Percentiles rank a stretch among this genome's conserved stretches.
These are phyloP conservation scores for Patiria miniata DNA, from an alignment of 35 echinoderm and acorn worm species.

Conservation along the genomic window DNA sequence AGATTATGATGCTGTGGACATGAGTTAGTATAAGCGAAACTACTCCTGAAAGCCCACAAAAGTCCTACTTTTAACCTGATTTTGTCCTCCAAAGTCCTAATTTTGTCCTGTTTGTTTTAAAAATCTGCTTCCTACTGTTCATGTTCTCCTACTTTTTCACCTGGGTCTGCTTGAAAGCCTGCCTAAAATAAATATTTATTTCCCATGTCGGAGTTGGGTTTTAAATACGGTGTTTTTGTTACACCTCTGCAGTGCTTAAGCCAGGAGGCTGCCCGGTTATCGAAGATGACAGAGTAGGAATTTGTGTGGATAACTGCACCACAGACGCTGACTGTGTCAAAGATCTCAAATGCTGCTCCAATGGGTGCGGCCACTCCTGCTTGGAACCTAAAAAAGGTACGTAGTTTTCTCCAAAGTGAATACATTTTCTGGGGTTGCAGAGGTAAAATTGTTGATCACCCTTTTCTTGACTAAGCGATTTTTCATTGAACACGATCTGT, in stretches of 20 bases:
- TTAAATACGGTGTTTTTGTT: no score
- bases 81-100: no score
- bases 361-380: conserved; percentile 80
- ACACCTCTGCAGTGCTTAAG: conserved; percentile 20
- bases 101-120: no score
- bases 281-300: conserved; percentile 24
- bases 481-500: neutral
- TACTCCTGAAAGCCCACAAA: no score
- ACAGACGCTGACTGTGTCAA: conserved; percentile 62
- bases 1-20: no score
- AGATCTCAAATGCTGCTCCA: conserved; percentile 87
- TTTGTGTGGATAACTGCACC: conserved; percentile 61
- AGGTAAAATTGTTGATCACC: conserved; percentile 42
- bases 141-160: no score
- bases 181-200: no score
- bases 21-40: no score
- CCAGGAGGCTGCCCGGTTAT: conserved; percentile 64
- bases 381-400: conserved; percentile 51
- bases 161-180: no score
- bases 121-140: no score
- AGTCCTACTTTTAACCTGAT: no score
- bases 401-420: neutral
- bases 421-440: conserved; percentile 85
- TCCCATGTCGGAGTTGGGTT: no score
- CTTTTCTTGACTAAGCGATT: neutral